Evolutionary conservation across 2,888 invertebrate species (phyloP).

Genomic region (Latrodectus elegans): DNA sequence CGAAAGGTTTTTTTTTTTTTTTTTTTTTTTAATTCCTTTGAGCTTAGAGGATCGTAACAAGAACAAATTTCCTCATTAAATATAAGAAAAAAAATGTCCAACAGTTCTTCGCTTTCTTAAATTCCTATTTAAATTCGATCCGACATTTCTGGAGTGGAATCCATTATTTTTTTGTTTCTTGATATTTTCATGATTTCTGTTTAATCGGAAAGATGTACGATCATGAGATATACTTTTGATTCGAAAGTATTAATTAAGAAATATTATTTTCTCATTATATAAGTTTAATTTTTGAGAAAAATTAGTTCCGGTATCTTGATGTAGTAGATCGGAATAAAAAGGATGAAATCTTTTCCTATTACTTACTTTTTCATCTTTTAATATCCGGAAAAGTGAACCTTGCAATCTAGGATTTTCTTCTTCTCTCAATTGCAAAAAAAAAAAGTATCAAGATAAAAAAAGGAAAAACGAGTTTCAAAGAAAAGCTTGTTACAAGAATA

Average conservation of each 20-base stretch:
- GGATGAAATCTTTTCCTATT: no score
- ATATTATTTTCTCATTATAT: slow-evolving; percentile 12
- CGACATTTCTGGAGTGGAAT: neutral
- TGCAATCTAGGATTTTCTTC: neutral
- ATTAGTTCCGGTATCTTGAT: neutral
- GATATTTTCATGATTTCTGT: neutral
- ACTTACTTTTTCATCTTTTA: neutral
- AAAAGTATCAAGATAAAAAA: neutral
- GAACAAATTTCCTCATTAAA: neutral
- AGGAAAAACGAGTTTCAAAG: no score
- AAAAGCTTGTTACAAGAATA: no score
- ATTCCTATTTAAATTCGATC: neutral
- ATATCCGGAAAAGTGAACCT: neutral
- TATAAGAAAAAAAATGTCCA: neutral
- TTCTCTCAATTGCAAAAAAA: neutral
- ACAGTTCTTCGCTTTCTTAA: neutral
- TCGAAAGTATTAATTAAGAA: slow-evolving; percentile 11
- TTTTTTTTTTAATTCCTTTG: neutral
- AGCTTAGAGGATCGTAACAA: neutral
- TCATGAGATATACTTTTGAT: neutral
- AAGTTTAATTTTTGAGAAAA: neutral
- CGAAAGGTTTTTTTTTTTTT: neutral
- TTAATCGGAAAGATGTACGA: neutral
- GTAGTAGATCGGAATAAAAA: no score
- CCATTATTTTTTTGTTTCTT: neutral